These are phyloP conservation scores for Pachyramphus minor DNA, from an alignment of 2,113 vertebrate species.

Conservation along the genomic window DNA sequence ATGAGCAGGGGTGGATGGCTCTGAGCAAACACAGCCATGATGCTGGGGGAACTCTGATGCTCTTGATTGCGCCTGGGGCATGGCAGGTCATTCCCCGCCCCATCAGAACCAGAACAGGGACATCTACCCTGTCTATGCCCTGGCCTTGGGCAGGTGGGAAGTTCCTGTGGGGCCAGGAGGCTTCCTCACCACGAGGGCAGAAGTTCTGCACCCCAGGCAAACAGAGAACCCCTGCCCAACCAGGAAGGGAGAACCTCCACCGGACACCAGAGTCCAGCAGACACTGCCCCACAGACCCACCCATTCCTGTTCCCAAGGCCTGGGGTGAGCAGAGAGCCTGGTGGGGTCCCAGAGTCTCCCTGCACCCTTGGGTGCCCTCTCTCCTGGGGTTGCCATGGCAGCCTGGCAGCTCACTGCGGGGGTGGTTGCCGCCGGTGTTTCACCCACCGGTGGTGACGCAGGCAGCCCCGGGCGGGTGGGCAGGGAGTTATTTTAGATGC, in stretches of 20 bases:
- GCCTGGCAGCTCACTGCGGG: rapidly evolving
- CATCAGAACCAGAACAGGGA: neutral
- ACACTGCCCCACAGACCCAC: too few relatives aligned
- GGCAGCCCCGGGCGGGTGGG: neutral
- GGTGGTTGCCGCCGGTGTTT: neutral
- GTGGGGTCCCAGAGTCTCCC: rapidly evolving
- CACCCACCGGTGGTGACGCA: neutral
- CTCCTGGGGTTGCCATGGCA: neutral
- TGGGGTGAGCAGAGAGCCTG: rapidly evolving
- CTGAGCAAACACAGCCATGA: rapidly evolving
- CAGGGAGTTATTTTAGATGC: conserved; percentile 1
- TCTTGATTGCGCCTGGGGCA: neutral
- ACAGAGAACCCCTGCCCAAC: neutral
- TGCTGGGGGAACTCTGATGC: neutral
- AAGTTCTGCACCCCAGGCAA: neutral
- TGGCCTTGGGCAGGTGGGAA: neutral
- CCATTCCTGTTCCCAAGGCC: neutral
- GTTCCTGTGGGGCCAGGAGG: neutral
- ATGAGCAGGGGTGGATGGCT: rapidly evolving
- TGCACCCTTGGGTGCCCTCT: neutral
- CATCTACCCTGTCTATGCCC: neutral
- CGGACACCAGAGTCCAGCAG: rapidly evolving
- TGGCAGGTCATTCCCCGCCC: rapidly evolving
- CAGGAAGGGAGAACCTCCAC: rapidly evolving
- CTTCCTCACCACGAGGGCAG: rapidly evolving